Conservation (phyloP, 2,113 vertebrate genomes). For the Cololabis saira region DNA sequence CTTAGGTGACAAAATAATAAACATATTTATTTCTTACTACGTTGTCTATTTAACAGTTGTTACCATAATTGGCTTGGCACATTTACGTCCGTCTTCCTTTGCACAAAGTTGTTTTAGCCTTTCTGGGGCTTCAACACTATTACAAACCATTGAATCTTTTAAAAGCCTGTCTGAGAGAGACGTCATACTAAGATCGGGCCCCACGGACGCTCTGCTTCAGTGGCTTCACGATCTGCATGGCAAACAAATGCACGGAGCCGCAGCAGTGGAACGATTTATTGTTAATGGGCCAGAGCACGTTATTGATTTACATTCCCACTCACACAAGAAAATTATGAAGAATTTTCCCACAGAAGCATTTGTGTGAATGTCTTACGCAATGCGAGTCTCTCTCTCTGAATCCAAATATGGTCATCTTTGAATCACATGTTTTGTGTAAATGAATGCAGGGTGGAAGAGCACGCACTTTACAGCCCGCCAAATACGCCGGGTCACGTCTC, state of each 20-base stretch:
- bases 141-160: too few relatives aligned
- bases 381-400: conserved; percentile 13
- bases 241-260: conserved; percentile 2
- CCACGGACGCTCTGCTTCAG: neutral
- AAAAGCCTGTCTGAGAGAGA: too few relatives aligned
- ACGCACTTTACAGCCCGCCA: conserved; percentile 38
- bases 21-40: too few relatives aligned
- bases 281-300: conserved; percentile 24
- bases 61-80: too few relatives aligned
- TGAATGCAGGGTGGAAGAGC: neutral
- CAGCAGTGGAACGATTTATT: conserved; percentile 14
- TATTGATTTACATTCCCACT: conserved; percentile 52
- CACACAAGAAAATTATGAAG: conserved; percentile 42
- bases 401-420: conserved; percentile 49
- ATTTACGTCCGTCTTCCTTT: too few relatives aligned
- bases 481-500: neutral
- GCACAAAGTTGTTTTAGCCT: too few relatives aligned
- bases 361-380: conserved; percentile 35
- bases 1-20: too few relatives aligned
- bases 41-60: too few relatives aligned
- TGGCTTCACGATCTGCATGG: conserved; percentile 13
- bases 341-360: conserved; percentile 48
- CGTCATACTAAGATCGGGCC: neutral
- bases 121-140: too few relatives aligned
- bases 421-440: conserved; percentile 23